phyloP scores from a whole-genome alignment of 2,113 vertebrate species.

The Taurulus bubalis region DNA sequence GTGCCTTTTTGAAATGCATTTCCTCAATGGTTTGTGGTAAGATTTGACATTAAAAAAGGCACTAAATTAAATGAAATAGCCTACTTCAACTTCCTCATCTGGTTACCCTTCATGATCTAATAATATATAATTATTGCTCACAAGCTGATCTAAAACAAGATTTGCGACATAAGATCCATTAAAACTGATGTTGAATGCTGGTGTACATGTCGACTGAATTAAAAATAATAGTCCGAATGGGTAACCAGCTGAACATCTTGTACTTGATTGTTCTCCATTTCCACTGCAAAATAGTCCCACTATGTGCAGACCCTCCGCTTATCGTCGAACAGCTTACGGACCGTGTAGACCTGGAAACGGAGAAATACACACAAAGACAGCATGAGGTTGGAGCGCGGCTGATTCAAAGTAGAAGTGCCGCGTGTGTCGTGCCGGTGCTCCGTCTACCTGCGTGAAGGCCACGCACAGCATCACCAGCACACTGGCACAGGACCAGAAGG shows the following conservation, averaged over 20 bases:
- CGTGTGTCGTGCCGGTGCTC: not conserved
- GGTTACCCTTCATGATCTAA: conserved; percentile 14
- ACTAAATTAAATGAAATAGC: conserved; percentile 52
- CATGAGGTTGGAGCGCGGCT: not conserved
- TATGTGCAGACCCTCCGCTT: conserved; percentile 86
- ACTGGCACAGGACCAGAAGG: conserved; percentile 90
- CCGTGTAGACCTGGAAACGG: conserved; percentile 83
- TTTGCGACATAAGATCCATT: not conserved
- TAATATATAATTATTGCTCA: conserved; percentile 35
- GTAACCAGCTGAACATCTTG: conserved; percentile 7
- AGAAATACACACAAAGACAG: not conserved
- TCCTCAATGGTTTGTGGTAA: conserved; percentile 34
- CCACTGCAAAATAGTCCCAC: not conserved
- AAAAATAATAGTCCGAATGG: not conserved
- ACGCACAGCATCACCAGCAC: conserved; percentile 88
- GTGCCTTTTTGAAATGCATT: conserved; percentile 18
- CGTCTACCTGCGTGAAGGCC: conserved; percentile 84
- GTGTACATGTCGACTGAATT: not conserved
- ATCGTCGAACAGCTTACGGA: conserved; percentile 90
- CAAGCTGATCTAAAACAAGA: not conserved
- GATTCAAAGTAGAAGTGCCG: not conserved
- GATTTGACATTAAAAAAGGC: conserved; percentile 58
- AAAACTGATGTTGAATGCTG: not conserved
- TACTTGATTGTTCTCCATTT: not conserved
- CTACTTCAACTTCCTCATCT: not conserved